Conservation (phyloP, 2,888 invertebrate species). For the Ashinkailepas kermadecensis region DNA sequence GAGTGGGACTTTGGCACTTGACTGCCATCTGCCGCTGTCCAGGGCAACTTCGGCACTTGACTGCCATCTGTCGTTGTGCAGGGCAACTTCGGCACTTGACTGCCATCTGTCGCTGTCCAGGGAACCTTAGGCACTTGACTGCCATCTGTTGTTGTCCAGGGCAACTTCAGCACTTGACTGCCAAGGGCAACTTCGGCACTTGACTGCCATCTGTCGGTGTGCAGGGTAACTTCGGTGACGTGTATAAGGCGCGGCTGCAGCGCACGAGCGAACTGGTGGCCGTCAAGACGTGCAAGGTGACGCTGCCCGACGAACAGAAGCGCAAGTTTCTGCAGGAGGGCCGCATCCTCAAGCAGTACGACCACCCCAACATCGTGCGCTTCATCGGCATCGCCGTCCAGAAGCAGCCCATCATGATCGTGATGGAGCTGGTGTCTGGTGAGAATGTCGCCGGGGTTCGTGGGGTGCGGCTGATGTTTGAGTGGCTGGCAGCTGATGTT, state of each 20-base stretch:
- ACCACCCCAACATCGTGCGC: conserved; percentile 92
- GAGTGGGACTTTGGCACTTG: too few species aligned
- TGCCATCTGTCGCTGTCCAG: too few species aligned
- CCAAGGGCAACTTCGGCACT: too few species aligned
- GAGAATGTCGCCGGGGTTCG: conserved; percentile 33
- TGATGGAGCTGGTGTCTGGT: conserved; percentile 94
- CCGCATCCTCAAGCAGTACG: conserved; percentile 88
- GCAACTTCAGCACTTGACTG: too few species aligned
- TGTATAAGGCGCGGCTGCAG: conserved; percentile 80
- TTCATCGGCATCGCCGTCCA: conserved; percentile 96
- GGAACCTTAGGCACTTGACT: too few species aligned
- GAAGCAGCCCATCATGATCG: conserved; percentile 97
- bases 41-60: too few species aligned
- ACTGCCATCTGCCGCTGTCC: too few species aligned
- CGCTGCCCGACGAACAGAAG: conserved; percentile 85
- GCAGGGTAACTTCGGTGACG: conserved; percentile 96
- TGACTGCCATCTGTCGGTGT: conserved; percentile 31
- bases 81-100: too few species aligned
- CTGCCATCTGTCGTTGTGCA: too few species aligned
- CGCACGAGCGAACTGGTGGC: conserved; percentile 75
- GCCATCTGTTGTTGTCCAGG: too few species aligned
- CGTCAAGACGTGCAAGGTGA: conserved; percentile 90
- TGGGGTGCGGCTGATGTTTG: too few species aligned
- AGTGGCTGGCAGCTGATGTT: too few species aligned
- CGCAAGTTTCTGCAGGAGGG: conserved; percentile 93